Evolutionary conservation across 2,888 invertebrate species (phyloP).

Genomic region (Teleogryllus oceanicus): DNA sequence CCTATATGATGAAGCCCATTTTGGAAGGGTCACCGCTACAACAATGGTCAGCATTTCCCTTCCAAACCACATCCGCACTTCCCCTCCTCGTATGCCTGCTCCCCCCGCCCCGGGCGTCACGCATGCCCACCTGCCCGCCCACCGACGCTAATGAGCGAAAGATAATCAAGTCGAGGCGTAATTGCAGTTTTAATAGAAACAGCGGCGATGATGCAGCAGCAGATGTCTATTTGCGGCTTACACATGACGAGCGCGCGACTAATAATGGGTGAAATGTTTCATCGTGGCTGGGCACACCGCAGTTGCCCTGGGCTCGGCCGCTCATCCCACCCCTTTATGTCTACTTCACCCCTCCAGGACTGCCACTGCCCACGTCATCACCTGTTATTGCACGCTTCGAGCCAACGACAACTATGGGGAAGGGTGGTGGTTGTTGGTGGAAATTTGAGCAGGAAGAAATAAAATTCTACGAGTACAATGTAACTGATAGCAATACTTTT

Average conservation of each 20-base stretch:
- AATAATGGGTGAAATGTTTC: slow-evolving; percentile 18
- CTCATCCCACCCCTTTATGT: too few species aligned
- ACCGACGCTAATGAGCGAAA: not conserved
- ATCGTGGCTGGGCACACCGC: not conserved
- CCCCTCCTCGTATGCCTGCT: not conserved
- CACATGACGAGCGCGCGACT: slow-evolving; percentile 5
- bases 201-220: not conserved
- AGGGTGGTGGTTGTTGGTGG: too few species aligned
- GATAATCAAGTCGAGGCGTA: not conserved
- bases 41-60: too few species aligned
- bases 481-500: too few species aligned
- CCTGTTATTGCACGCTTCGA: too few species aligned
- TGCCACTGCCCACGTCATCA: too few species aligned
- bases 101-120: not conserved
- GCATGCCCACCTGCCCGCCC: not conserved
- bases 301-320: not conserved
- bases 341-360: too few species aligned
- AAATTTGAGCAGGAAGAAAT: too few species aligned
- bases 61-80: not conserved
- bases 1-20: too few species aligned
- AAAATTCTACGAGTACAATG: too few species aligned
- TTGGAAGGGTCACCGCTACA: too few species aligned
- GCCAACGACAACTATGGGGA: too few species aligned
- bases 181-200: slow-evolving; percentile 18
- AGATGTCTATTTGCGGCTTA: slow-evolving; percentile 7